Conservation (phyloP, 2,888 invertebrate species). For the Sycophila texana region DNA sequence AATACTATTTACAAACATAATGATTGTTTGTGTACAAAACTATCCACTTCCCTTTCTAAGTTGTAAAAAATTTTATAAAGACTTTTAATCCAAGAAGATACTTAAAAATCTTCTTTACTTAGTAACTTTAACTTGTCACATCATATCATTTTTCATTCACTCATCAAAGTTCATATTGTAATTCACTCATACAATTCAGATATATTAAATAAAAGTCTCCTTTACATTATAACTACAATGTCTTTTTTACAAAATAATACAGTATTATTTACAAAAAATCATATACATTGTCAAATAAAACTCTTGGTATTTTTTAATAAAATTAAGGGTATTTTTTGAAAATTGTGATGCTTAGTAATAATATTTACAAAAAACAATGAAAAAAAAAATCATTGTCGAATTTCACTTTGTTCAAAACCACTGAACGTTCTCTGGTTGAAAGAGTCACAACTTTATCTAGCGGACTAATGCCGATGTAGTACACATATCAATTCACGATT, state of each 20-base stretch:
- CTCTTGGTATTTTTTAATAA: conserved; percentile 41
- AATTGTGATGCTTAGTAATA: conserved; percentile 17
- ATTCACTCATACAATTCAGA: conserved; percentile 25
- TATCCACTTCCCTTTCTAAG: conserved; percentile 42
- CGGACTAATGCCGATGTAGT: not conserved
- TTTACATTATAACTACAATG: conserved; percentile 51
- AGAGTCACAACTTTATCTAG: not conserved
- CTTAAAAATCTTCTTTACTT: conserved; percentile 29
- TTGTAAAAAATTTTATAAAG: conserved; percentile 52
- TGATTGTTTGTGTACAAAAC: conserved; percentile 48
- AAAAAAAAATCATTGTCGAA: conserved; percentile 16
- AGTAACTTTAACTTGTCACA: conserved; percentile 21
- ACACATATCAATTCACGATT: not conserved
- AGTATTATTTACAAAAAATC: conserved; percentile 53
- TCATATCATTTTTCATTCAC: conserved; percentile 32
- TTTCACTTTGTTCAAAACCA: not conserved
- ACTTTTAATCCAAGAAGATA: conserved; percentile 34
- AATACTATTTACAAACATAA: conserved; percentile 55
- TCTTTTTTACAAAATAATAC: conserved; percentile 56
- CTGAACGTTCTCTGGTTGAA: not conserved
- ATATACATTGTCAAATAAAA: conserved; percentile 54
- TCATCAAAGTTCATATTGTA: conserved; percentile 21
- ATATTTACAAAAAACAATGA: conserved; percentile 46
- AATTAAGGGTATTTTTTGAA: conserved; percentile 28
- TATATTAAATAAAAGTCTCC: conserved; percentile 53